phyloP scores from a whole-genome alignment of 1,140 invertebrate genomes.

The Calosoma granatense region DNA sequence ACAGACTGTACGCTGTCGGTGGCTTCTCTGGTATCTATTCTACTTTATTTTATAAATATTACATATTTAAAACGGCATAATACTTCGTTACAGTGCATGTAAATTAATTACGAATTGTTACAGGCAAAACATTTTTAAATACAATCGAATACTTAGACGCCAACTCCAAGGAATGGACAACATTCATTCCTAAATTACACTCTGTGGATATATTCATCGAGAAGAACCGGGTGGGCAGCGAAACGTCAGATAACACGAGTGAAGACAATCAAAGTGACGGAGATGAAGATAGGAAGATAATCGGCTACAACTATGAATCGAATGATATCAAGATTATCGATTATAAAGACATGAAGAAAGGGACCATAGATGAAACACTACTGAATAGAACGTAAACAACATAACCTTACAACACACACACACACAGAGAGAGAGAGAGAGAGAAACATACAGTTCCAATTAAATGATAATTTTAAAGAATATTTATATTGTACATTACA shows the following conservation, averaged over 20 bases:
- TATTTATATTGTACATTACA: neutral
- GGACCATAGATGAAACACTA: neutral
- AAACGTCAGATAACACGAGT: neutral
- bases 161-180: slow-evolving; percentile 62
- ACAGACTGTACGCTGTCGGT: slow-evolving; percentile 65
- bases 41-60: neutral
- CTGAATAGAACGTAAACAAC: neutral
- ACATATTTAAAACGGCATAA: slow-evolving; percentile 10
- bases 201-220: neutral
- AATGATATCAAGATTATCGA: slow-evolving; percentile 2
- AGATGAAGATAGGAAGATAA: neutral
- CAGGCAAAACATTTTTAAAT: slow-evolving; percentile 65
- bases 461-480: slow-evolving; percentile 8
- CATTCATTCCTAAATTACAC: slow-evolving; percentile 38
- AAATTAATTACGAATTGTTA: neutral
- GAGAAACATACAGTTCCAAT: no score
- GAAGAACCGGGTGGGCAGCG: neutral
- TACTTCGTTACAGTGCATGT: neutral
- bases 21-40: slow-evolving; percentile 65
- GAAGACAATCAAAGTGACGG: slow-evolving; percentile 1
- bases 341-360: slow-evolving; percentile 3
- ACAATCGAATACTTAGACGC: slow-evolving; percentile 70
- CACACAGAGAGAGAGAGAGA: no score
- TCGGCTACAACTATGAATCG: neutral
- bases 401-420: no score